Conservation (phyloP, 2,797 vertebrate genomes). For the Myotis planiceps region DNA sequence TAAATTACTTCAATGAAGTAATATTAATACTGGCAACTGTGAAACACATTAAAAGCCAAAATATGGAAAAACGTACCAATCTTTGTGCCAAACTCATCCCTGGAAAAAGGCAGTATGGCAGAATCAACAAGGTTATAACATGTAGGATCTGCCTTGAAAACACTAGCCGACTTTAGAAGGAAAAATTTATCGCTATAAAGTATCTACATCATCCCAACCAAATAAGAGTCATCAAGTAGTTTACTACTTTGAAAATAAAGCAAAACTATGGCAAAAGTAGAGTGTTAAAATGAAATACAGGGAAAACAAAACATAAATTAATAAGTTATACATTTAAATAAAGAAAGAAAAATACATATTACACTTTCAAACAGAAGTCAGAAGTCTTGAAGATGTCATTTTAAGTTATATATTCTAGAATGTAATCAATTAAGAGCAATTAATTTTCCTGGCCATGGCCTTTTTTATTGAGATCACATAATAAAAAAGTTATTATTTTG, state of each 20-base stretch:
- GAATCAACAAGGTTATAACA: slow-evolving; percentile 54
- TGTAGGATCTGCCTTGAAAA: slow-evolving; percentile 29
- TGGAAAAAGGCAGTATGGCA: slow-evolving; percentile 42
- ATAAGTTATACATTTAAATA: slow-evolving; percentile 14
- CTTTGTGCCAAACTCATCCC: slow-evolving; percentile 16
- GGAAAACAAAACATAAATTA: slow-evolving; percentile 25
- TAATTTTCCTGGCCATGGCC: not conserved
- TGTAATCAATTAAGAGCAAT: slow-evolving; percentile 25
- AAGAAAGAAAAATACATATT: not conserved
- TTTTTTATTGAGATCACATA: not conserved
- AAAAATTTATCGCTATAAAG: not conserved
- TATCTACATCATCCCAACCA: not conserved
- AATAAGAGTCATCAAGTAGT: not conserved
- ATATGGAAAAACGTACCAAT: slow-evolving; percentile 38
- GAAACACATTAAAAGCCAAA: slow-evolving; percentile 54
- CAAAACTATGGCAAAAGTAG: slow-evolving; percentile 38
- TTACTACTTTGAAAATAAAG: not conserved
- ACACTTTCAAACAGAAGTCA: slow-evolving; percentile 13
- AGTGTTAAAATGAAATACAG: slow-evolving; percentile 22
- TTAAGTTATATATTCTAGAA: slow-evolving; percentile 44
- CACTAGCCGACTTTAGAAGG: not conserved
- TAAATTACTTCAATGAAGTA: slow-evolving; percentile 42
- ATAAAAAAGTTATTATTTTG: slow-evolving; percentile 16
- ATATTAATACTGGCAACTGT: not conserved
- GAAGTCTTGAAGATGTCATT: slow-evolving; percentile 16